Evolutionary conservation across 2,113 vertebrate genomes (phyloP).

Genomic region (Glaucomys volans): DNA sequence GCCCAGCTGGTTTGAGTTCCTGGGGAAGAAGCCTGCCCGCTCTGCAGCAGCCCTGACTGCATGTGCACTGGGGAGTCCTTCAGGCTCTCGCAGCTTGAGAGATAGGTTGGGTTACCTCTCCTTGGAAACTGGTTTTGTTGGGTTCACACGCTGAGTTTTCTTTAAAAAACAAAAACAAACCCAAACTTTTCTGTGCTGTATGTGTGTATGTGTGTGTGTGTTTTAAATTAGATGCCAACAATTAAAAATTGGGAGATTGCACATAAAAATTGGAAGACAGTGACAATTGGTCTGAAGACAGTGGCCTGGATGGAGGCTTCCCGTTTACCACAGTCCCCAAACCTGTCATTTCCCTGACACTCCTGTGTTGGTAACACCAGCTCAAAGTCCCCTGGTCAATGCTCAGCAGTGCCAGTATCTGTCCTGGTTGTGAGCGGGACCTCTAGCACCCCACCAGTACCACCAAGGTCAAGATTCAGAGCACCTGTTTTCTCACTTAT

Average conservation of each 20-base stretch:
- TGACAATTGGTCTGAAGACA: background rate
- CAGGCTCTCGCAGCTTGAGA: background rate
- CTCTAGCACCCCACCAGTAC: background rate
- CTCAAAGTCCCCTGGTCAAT: background rate
- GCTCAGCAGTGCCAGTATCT: background rate
- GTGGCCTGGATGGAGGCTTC: background rate
- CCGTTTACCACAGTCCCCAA: background rate
- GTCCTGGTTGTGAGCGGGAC: background rate
- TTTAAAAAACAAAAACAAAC: background rate
- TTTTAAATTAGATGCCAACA: conserved; percentile 13
- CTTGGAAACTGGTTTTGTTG: background rate
- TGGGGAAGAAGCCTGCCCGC: background rate
- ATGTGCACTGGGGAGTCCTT: background rate
- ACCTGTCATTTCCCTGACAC: background rate
- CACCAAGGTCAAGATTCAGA: background rate
- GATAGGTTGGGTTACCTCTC: background rate
- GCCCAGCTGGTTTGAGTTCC: background rate
- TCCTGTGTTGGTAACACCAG: conserved; percentile 6
- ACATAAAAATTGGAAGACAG: conserved; percentile 47
- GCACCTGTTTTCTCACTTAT: background rate
- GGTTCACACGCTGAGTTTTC: conserved; percentile 26
- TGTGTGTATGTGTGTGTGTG: background rate
- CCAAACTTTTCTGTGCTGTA: background rate
- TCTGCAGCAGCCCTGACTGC: background rate
- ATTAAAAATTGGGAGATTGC: conserved; percentile 59